Evolutionary conservation across 2,888 invertebrate species (phyloP), one percentile per base, ranked within the genome.

Genomic region (Hirtodrosophila duncani): DNA sequence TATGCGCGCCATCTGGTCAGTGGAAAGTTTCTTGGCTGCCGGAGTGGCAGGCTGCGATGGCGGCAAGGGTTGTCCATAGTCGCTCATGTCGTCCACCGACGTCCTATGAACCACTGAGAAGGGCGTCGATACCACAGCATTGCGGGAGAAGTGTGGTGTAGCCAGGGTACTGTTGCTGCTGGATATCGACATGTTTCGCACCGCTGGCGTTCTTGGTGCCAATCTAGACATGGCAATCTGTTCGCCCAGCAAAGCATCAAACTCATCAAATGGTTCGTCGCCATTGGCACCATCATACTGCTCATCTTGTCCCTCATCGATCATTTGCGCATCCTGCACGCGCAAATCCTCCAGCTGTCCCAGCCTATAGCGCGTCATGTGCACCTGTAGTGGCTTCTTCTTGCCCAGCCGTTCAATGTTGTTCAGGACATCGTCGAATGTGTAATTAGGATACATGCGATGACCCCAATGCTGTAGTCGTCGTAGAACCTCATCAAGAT

Each of bases 391-490:
- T 29, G 91, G 89, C 75, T 91, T 93, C 82, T 96, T 97, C 37
- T 89, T 89, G 0, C 97, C 97, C 1, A 98, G 88, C 52, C 91
- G 91, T 84, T 97, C 97, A 11, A 93, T 88, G 81, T 90, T 90
- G n/a, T 89, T 89, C 2, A 98, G 86, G 60, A 94, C 92, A 84
- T 97, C 96, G 81, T 94, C 94, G 87, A 98, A 98, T 8, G 92
- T 90, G 82, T 93, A 93, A 82, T 93, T 95, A 0, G 98, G 98
- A 87, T 93, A 97, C 63, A 99, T 87, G 37, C 97, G 89, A 86
- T 98, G 97, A 0, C 93, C 93, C 98, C 98, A 99, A 83, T 98
- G 96, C 77, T 98, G 95, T 43, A 98, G 84, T 48, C 91, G 92
- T 43, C 93, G 92, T 88, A 99, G 89, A 0, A 98, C 88, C 55